Conservation (phyloP, 2,888 invertebrate genomes). For the Eurois occulta region DNA sequence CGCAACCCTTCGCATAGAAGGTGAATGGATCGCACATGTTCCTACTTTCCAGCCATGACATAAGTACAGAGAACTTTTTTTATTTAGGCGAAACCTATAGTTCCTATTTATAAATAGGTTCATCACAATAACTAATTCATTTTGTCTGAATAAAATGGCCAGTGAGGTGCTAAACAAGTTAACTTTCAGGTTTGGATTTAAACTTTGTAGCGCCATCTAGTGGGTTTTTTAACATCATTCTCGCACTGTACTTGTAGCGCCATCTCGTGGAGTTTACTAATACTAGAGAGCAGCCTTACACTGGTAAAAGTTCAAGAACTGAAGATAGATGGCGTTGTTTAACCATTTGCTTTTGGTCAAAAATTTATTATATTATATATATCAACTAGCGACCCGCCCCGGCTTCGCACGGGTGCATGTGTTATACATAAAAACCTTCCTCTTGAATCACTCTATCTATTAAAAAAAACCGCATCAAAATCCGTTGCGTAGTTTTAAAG, state of each 20-base stretch:
- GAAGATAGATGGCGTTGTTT: constrained; percentile 56
- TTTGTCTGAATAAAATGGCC: neutral
- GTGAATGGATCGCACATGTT: neutral
- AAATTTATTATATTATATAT: too few relatives aligned
- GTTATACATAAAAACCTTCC: too few relatives aligned
- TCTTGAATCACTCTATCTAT: too few relatives aligned
- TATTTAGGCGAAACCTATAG: neutral
- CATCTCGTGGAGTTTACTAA: constrained; percentile 32
- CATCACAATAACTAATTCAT: neutral
- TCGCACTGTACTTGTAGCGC: constrained; percentile 22
- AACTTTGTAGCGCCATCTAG: constrained; percentile 52
- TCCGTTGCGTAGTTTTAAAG: too few relatives aligned
- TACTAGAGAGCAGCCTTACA: neutral
- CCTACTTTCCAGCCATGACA: too few relatives aligned
- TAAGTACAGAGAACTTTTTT: neutral
- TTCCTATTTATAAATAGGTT: neutral
- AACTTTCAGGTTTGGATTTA: too few relatives aligned
- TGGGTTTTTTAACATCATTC: neutral
- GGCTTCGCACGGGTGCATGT: too few relatives aligned
- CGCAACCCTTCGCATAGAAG: neutral
- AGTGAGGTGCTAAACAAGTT: neutral
- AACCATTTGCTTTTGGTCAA: neutral
- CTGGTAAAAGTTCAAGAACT: neutral
- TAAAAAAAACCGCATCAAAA: too few relatives aligned
- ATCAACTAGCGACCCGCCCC: too few relatives aligned